Conservation (phyloP, 2,797 vertebrate species). For the Morelia viridis region DNA sequence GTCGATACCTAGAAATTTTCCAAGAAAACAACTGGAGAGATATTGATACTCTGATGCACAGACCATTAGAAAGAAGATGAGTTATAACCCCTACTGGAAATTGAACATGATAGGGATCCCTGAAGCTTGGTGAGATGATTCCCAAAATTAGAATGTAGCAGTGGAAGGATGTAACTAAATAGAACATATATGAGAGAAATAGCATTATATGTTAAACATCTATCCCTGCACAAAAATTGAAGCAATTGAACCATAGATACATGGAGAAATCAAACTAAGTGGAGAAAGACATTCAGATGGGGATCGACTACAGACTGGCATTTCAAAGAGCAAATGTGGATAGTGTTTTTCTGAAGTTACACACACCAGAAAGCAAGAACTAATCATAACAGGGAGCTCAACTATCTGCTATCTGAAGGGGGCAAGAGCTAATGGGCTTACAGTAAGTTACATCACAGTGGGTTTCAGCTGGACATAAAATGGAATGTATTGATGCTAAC, state of each 20-base stretch:
- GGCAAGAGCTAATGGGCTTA: background rate
- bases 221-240: background rate
- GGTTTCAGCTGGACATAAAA: background rate
- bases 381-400: background rate
- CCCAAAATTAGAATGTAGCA: background rate
- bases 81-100: background rate
- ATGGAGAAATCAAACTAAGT: background rate
- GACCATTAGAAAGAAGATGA: background rate
- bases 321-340: background rate
- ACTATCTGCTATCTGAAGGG: background rate
- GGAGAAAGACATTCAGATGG: background rate
- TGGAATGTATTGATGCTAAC: background rate
- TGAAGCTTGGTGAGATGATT: background rate
- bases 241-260: background rate
- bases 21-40: background rate
- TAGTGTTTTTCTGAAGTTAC: background rate
- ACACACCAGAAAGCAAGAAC: background rate
- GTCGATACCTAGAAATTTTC: background rate
- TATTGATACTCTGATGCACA: background rate
- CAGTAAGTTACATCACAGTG: background rate
- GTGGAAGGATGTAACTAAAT: background rate
- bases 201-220: background rate
- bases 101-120: background rate
- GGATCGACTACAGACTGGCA: background rate
- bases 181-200: background rate